Base-by-base conservation (phyloP, 2,888 invertebrate species). In the Allophyes oxyacanthae region DNA sequence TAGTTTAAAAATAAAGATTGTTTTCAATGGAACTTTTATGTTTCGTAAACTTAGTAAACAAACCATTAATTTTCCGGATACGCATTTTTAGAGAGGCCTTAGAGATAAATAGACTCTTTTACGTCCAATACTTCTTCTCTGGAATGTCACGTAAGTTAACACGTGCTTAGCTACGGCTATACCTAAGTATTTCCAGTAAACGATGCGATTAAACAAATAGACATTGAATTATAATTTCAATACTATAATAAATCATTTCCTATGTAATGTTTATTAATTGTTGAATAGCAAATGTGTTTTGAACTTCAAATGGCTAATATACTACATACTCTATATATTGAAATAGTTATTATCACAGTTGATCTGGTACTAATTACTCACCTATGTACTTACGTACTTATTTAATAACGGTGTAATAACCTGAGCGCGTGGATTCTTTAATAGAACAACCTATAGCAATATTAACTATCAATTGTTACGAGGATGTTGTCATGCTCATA, bases 221-320 rank as follows among this genome's bases (percentile, higher is more conserved):
- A 26, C 6, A 30, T 26, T 7, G 32, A 15, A 42, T 44, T 37
- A 33, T 30, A 53, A 44, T 59, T 49, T 36, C 13, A 65, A 59
- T 34, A 53, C 20, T 40, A 45, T 13, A 42, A 53, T 64, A 57
- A 37, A 57, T 64, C 46, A 37, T 51, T 60, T 38, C 37, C 38
- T 48, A 36, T 32, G 26, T 36, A 11, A 0, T 40, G 11, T 32
- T 48, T 53, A 48, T 48, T 53, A 48, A 53, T 66, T 56, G 36
- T 52, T 59, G 32, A 40, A 48, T 46, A 30, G 38, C 1, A 44
- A 42, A 61, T 25, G 37, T 49, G 49, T 34, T 49, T 66, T 51
- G 61, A 56, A 52, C 61, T 52, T 42, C 9, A 52, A 56, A 36
- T 62, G 34, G 26, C 2, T 40, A 37, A 40, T 25, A 15, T 40